These are phyloP conservation scores for Dexiosoma caninum DNA, from an alignment of 2,888 invertebrate genomes.

Conservation along the genomic window DNA sequence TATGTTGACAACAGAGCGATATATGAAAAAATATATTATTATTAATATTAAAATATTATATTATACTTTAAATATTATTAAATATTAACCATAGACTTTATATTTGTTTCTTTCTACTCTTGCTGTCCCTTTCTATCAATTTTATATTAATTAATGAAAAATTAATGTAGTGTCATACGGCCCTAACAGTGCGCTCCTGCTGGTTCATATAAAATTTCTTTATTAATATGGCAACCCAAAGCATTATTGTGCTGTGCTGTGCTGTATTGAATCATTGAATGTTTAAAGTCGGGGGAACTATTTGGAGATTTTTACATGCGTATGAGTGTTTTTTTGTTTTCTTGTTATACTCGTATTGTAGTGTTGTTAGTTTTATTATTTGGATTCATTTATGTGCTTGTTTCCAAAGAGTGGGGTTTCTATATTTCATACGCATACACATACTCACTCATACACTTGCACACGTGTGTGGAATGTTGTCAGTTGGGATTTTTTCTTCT, in stretches of 20 bases:
- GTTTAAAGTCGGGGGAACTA: slow-evolving; percentile 38
- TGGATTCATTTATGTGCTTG: slow-evolving; percentile 55
- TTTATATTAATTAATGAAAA: too few relatives aligned
- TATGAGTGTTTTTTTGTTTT: slow-evolving; percentile 1
- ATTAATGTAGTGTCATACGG: too few relatives aligned
- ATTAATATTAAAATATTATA: too few relatives aligned
- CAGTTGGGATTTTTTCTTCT: slow-evolving; percentile 72
- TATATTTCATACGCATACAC: slow-evolving; percentile 47
- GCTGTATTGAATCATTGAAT: background rate
- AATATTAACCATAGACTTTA: too few relatives aligned
- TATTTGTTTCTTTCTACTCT: too few relatives aligned
- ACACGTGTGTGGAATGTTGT: slow-evolving; percentile 68
- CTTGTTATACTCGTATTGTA: too few relatives aligned
- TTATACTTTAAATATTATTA: too few relatives aligned
- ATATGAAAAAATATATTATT: too few relatives aligned
- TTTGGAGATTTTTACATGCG: slow-evolving; percentile 31
- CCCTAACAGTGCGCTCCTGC: slow-evolving; percentile 7
- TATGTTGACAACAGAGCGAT: too few relatives aligned
- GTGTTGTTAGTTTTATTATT: slow-evolving; percentile 60
- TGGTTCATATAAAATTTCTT: background rate
- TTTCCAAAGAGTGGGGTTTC: slow-evolving; percentile 59
- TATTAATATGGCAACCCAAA: slow-evolving; percentile 46
- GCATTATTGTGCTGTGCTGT: slow-evolving; percentile 8
- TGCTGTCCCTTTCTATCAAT: too few relatives aligned
- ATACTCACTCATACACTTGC: slow-evolving; percentile 53